phyloP scores from a whole-genome alignment of 2,113 vertebrate species.

The Cercocebus atys region DNA sequence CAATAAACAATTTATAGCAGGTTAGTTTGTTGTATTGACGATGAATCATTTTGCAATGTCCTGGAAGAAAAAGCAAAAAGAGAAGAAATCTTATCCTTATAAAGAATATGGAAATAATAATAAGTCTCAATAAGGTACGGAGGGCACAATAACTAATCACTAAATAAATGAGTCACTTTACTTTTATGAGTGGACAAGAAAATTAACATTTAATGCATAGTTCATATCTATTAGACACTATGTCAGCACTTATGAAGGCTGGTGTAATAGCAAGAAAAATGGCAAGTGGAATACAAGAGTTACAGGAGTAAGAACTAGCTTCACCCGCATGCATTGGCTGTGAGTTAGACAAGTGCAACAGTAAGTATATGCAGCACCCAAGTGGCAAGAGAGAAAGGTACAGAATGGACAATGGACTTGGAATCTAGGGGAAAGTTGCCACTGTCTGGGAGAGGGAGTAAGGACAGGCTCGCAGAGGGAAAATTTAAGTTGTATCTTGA shows the following conservation, averaged over 20 bases:
- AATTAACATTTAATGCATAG: not conserved
- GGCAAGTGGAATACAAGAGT: not conserved
- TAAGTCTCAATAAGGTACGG: not conserved
- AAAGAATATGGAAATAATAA: not conserved
- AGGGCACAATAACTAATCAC: not conserved
- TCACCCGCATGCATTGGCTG: not conserved
- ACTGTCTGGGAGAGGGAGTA: not conserved
- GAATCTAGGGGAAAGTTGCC: not conserved
- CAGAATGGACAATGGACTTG: not conserved
- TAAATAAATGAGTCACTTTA: not conserved
- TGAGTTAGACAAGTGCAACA: not conserved
- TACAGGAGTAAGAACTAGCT: not conserved
- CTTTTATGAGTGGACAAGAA: not conserved
- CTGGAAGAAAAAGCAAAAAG: not conserved
- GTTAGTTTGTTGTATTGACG: not conserved
- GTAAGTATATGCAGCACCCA: not conserved
- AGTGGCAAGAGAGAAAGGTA: not conserved
- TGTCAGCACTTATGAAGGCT: not conserved
- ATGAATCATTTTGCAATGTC: not conserved
- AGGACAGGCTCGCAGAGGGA: not conserved
- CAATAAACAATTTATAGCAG: not conserved
- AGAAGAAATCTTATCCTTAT: not conserved
- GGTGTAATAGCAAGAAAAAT: not conserved
- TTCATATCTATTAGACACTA: not conserved
- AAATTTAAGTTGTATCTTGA: not conserved